Base-by-base conservation (phyloP, 2,888 invertebrate species). In the Marasmarcha lunaedactyla region DNA sequence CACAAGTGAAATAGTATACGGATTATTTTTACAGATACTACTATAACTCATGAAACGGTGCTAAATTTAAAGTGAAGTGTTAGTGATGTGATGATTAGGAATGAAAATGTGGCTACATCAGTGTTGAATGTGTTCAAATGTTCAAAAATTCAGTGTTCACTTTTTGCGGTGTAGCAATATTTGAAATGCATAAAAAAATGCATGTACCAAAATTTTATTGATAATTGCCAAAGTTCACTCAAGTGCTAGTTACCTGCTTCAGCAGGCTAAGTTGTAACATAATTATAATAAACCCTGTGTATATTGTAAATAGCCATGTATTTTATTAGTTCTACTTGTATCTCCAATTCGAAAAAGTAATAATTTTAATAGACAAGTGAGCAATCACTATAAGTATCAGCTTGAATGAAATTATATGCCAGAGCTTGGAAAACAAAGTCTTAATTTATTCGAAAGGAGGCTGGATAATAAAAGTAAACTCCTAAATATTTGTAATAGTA, bases 1-100 rank as follows among this genome's bases (percentile, higher is more conserved):
- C 71, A 36, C 77, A 76, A 60, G 76, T 74, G 45, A 78, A 78
- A 71, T 78, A 78, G 69, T 66, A 77, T 54, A 59, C 51, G 60
- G 53, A 61, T 43, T 57, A 57, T 48, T 54, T 51, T 43, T 60
- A 55, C 51, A 57, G 54, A 44, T 58, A 55, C 41, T 59, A 63
- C 47, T 49, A 46, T 55, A 56, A 54, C 47, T 30, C 9, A 11
- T 30, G 30, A 30, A n/a, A 7, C 30, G 30, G 30, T 30, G 30
- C 30, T 30, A 30, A 30, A 9, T 3, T n/a, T 3, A n/a, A 30
- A 30, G 30, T 30, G 30, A 30, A 30, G 30, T 30, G 30, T 30
- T 30, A 30, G 11, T n/a, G 11, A 9, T 30, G 4, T n/a, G 30
- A 11, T 30, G 30, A 30, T 11, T 10, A 11, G 3, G 10, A 4